Evolutionary conservation across 2,113 vertebrate genomes (phyloP), one percentile per base, ranked within the genome.

Genomic region (Oreochromis spilurus): DNA sequence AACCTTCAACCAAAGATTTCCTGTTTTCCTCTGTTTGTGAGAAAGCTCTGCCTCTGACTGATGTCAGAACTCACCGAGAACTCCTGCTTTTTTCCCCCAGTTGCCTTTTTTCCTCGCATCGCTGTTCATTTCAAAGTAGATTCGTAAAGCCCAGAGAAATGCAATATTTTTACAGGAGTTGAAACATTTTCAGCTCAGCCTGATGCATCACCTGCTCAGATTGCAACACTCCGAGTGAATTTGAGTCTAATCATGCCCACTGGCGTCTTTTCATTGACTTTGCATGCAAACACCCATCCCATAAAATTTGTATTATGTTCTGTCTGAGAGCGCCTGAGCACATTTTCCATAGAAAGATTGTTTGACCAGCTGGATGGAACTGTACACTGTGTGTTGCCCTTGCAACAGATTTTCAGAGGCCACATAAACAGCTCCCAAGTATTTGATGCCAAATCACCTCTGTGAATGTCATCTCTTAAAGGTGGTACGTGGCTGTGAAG

Each of bases 381-480:
- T 58, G 29, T 26, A 34, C 12, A 29, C 52, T 45, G 13, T 48
- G 31, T 17, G 16, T 87, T 65, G 24, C 79, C 80, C 83, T 77
- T 40, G 43, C 29, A 36, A 26, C 65, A 36, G 40, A 81, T 21
- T 70, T 21, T 54, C 10, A 86, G 19, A 58, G 50, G n/a, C 29
- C 55, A 16, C 48, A 72, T 40, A 34, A 72, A 75, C 78, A 36
- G 13, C 48, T 65, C 53, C 14, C 1, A 5, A 34, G 50, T 82
- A 40, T 87, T 53, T 62, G 55, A 85, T 79, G 45, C 67, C 60
- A 65, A 65, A 78, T 81, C 79, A 57, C 82, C 91, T 79, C 52
- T 31, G 4, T 80, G 84, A 84, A 89, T 78, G 87, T 93, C 82
- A 70, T 81, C 65, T 89, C 52, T 57, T 54, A 72, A 86, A 72